Conservation (phyloP, 2,113 vertebrate species). For the Neodontobutis hainanensis region DNA sequence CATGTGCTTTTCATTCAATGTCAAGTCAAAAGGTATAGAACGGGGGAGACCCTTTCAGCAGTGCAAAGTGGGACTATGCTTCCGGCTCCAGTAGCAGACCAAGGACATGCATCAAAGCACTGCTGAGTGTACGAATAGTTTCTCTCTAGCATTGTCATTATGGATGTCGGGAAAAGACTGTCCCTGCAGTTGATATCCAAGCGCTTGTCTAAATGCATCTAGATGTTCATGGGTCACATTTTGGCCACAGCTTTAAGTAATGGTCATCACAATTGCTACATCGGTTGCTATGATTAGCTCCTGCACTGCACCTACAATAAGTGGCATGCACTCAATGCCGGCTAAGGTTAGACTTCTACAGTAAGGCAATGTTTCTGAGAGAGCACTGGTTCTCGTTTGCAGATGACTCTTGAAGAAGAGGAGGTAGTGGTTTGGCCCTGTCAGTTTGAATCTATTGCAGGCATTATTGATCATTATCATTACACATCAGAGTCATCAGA, state of each 20-base stretch:
- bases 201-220: slow-evolving; percentile 20
- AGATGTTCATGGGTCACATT: slow-evolving; percentile 11
- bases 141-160: slow-evolving; percentile 5
- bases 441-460: slow-evolving; percentile 12
- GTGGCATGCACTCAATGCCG: slow-evolving; percentile 59
- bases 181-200: not conserved
- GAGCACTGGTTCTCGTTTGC: slow-evolving; percentile 34
- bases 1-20: slow-evolving; percentile 54
- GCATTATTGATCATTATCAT: not conserved
- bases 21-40: slow-evolving; percentile 21
- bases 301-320: slow-evolving; percentile 26
- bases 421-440: slow-evolving; percentile 34
- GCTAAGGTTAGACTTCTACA: slow-evolving; percentile 22
- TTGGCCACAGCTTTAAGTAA: slow-evolving; percentile 30
- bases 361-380: slow-evolving; percentile 19
- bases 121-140: slow-evolving; percentile 1
- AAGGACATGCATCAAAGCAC: slow-evolving; percentile 37
- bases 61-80: slow-evolving; percentile 19
- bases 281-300: slow-evolving; percentile 30
- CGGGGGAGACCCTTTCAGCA: slow-evolving; percentile 23
- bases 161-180: not conserved
- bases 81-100: slow-evolving; percentile 26
- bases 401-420: slow-evolving; percentile 29
- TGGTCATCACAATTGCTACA: slow-evolving; percentile 41
- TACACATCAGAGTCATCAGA: not conserved